Evolutionary conservation across 1,140 invertebrate genomes (phyloP), one percentile per base, ranked within the genome.

Genomic region (Trypoxylus dichotomus): DNA sequence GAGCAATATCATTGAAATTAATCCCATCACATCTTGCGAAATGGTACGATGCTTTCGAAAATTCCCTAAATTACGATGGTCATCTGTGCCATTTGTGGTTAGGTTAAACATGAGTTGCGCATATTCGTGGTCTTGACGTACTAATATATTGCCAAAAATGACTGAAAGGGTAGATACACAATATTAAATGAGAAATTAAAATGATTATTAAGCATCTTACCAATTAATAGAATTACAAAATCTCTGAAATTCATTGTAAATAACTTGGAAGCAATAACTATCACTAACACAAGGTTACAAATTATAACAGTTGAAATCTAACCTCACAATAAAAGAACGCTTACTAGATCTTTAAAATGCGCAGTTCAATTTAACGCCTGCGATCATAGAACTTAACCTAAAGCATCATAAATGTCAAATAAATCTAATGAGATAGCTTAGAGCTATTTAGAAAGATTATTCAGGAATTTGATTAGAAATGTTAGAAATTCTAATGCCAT

Each of bases 151-250:
- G 10, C 63, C 63, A 3, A 27, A 27, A 6, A 25, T 19, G n/a
- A 27, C 63, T 29, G 63, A 29, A 68, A 68, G n/a, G 63, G 6
- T 24, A 27, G 63, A 8, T 24, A 7, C 10, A n/a, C n/a, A n/a
- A n/a, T n/a, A 21, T 24, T 29, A 68, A 6, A 13, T 19, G 63
- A 32, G 25, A 74, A 43, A 71, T 3, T 29, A 41, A 47, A 15
- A 41, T 27, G 74, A 74, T 74, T 32, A 27, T 54, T 41, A 73
- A 72, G 24, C 11, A 77, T 37, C 47, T 77, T 41, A 72, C 41
- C n/a, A 24, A 19, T 6, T 24, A 74, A 74, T 19, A n/a, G 21
- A 41, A 73, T 68, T 63, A 37, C 0, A 37, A 7, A 37, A 37
- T 5, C 0, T 37, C 32, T 5, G 5, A 37, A 5, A 37, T 37